Evolutionary conservation across 2,888 invertebrate genomes (phyloP).

Genomic region (Chirona hameri): DNA sequence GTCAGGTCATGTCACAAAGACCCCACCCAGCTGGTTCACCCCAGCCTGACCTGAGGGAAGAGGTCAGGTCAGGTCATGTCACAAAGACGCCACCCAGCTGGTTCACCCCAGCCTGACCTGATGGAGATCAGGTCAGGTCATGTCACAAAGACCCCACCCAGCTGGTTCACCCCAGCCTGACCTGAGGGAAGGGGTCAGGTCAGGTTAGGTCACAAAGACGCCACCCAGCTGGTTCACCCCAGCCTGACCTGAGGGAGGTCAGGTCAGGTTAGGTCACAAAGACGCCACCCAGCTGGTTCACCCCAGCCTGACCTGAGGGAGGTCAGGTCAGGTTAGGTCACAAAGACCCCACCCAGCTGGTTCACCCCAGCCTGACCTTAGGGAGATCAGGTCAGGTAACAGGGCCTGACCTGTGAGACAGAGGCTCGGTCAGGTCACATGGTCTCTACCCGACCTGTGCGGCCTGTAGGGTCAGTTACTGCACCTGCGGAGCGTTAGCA

Average conservation of each 20-base stretch:
- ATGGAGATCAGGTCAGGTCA: no score
- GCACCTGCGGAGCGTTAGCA: no score
- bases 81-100: not conserved
- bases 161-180: no score
- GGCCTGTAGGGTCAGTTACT: no score
- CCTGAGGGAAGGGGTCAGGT: no score
- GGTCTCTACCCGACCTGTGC: no score
- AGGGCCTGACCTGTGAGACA: slow-evolving; percentile 36
- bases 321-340: not conserved
- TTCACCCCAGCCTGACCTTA: slow-evolving; percentile 38
- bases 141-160: no score
- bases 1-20: not conserved
- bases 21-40: slow-evolving; percentile 31
- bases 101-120: slow-evolving; percentile 38
- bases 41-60: slow-evolving; percentile 36
- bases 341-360: not conserved
- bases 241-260: slow-evolving; percentile 81
- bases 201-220: not conserved
- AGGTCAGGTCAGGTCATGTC: not conserved
- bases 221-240: slow-evolving; percentile 76
- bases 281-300: no score
- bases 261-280: no score
- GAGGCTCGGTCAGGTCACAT: no score
- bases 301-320: no score
- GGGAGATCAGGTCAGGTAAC: not conserved